Evolutionary conservation across 2,113 vertebrate genomes (phyloP).

Genomic region (Myodes glareolus): DNA sequence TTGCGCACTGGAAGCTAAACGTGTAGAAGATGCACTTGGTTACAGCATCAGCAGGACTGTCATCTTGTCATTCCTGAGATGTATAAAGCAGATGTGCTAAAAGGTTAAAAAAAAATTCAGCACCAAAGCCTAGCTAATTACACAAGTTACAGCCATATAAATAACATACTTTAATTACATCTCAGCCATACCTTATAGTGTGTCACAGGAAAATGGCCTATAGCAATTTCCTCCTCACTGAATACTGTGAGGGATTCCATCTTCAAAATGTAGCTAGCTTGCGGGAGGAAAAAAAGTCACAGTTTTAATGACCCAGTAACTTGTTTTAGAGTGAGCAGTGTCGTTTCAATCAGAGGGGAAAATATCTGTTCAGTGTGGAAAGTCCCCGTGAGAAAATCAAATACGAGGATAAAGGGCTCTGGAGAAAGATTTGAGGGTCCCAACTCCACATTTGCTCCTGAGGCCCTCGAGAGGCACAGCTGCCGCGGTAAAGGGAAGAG

Average conservation of each 20-base stretch:
- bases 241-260: conserved; percentile 45
- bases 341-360: conserved; percentile 57
- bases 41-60: conserved; percentile 45
- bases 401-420: background rate
- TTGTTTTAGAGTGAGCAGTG: conserved; percentile 42
- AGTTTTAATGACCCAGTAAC: conserved; percentile 45
- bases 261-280: background rate
- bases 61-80: conserved; percentile 48
- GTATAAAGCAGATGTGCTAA: conserved; percentile 57
- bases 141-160: conserved; percentile 2
- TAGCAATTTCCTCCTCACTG: conserved; percentile 35
- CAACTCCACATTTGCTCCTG: background rate
- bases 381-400: conserved; percentile 35
- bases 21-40: conserved; percentile 50
- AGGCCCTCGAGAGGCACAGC: background rate
- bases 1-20: conserved; percentile 47
- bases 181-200: conserved; percentile 64
- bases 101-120: background rate
- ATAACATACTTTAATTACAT: conserved; percentile 63
- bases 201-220: conserved; percentile 53
- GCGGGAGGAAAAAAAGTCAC: background rate
- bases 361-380: background rate
- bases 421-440: conserved; percentile 25
- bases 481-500: background rate
- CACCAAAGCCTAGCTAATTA: conserved; percentile 23